Percentiles rank a stretch among this genome's conserved stretches.
These are phyloP conservation scores for Pentalonia nigronervosa DNA, from an alignment of 1,140 invertebrate genomes.

Conservation along the genomic window DNA sequence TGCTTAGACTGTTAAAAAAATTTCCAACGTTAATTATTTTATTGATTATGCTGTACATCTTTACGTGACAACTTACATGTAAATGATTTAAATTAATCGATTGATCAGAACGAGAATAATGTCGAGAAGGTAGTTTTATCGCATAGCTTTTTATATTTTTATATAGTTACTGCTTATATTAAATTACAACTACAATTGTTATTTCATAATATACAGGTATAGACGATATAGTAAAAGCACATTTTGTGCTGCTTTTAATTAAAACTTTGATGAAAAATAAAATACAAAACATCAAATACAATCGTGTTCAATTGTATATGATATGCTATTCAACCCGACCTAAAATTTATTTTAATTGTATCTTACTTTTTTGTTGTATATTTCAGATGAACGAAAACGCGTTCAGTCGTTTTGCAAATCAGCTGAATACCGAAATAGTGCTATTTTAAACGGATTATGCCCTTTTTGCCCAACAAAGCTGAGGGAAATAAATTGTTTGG, in stretches of 20 bases:
- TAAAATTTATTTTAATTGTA: background rate
- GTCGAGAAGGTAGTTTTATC: background rate
- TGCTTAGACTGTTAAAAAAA: background rate
- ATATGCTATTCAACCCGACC: background rate
- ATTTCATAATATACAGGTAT: background rate
- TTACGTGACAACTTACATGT: background rate
- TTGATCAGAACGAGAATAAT: background rate
- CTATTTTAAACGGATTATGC: background rate
- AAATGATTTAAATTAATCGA: background rate
- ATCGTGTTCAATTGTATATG: background rate
- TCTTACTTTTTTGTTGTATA: background rate
- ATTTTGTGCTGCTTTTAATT: background rate
- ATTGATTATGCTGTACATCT: background rate
- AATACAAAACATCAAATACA: background rate
- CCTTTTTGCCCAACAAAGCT: constrained; percentile 22
- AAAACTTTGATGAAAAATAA: background rate
- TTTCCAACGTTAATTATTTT: background rate
- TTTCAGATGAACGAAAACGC: background rate
- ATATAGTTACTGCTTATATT: background rate
- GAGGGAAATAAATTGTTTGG: background rate
- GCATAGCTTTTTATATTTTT: background rate
- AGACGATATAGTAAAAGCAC: background rate
- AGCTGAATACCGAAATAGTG: too few species aligned
- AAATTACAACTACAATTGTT: background rate
- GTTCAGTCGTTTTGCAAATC: background rate